Percentiles rank a stretch among this genome's conserved stretches.
Conservation (phyloP, 1,140 invertebrate species). For the Bicyclus anynana region DNA sequence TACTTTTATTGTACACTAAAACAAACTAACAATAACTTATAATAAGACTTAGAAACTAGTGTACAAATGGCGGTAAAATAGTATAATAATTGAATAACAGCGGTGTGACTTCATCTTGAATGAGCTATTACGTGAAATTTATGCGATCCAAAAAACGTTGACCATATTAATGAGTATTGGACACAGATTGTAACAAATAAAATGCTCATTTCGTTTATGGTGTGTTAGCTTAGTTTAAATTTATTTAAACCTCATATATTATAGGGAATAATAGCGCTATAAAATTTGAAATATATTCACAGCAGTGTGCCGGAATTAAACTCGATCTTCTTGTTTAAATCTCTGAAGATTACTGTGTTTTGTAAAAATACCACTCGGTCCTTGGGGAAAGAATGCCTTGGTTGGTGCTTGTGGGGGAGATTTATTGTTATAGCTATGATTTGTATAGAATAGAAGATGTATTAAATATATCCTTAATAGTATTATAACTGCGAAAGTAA, state of each 20-base stretch:
- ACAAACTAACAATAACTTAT: no score
- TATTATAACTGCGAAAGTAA: no score
- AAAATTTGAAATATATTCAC: slow-evolving; percentile 19
- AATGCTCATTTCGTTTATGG: background rate
- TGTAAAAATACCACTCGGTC: slow-evolving; percentile 50
- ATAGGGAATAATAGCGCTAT: slow-evolving; percentile 15
- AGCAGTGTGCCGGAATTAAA: slow-evolving; percentile 42
- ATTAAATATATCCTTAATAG: no score
- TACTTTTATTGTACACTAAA: no score
- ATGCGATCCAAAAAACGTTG: background rate
- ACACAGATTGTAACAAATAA: background rate
- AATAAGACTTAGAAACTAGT: no score
- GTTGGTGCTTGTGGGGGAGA: slow-evolving; percentile 51
- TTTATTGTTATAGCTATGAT: background rate
- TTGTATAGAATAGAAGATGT: background rate
- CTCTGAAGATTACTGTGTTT: slow-evolving; percentile 54
- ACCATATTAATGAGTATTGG: background rate
- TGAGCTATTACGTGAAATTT: background rate
- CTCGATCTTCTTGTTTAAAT: slow-evolving; percentile 63
- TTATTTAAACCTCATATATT: slow-evolving; percentile 9
- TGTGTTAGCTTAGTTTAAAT: slow-evolving; percentile 5
- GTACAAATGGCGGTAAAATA: no score
- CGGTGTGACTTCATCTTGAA: no score
- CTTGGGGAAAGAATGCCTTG: slow-evolving; percentile 41
- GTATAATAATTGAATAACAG: no score